Conservation (phyloP, 1,140 invertebrate genomes). For the Arion vulgaris region DNA sequence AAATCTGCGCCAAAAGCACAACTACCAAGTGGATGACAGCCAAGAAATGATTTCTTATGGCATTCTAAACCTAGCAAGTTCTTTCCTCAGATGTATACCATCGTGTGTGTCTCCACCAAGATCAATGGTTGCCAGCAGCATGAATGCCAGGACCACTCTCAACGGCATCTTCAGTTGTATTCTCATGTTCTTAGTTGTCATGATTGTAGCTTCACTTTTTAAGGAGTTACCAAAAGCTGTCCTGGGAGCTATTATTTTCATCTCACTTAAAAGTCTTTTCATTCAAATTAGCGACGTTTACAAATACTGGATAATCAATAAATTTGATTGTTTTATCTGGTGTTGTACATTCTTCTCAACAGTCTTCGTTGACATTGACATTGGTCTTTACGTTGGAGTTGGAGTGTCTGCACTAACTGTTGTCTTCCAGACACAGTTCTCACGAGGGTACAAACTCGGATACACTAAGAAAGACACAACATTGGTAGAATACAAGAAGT, state of each 20-base stretch:
- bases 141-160: slow-evolving; percentile 63
- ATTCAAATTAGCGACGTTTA: slow-evolving; percentile 63
- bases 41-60: slow-evolving; percentile 76
- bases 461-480: slow-evolving; percentile 38
- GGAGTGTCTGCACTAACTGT: slow-evolving; percentile 64
- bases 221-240: slow-evolving; percentile 70
- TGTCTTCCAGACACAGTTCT: slow-evolving; percentile 67
- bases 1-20: slow-evolving; percentile 74
- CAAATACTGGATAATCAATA: slow-evolving; percentile 66
- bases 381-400: slow-evolving; percentile 67
- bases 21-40: slow-evolving; percentile 73
- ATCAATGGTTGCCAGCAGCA: slow-evolving; percentile 78
- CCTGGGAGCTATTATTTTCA: slow-evolving; percentile 68
- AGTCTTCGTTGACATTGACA: slow-evolving; percentile 67
- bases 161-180: slow-evolving; percentile 70
- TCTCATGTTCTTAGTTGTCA: slow-evolving; percentile 73
- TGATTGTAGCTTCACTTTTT: slow-evolving; percentile 72
- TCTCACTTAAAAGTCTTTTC: slow-evolving; percentile 66
- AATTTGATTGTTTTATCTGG: slow-evolving; percentile 70
- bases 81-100: slow-evolving; percentile 76
- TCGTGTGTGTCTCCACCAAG: slow-evolving; percentile 85
- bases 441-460: slow-evolving; percentile 62
- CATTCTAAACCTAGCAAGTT: slow-evolving; percentile 71
- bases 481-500: slow-evolving; percentile 45
- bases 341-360: slow-evolving; percentile 62